These are phyloP conservation scores for Apoda limacodes DNA, from an alignment of 2,888 invertebrate species.

Conservation along the genomic window DNA sequence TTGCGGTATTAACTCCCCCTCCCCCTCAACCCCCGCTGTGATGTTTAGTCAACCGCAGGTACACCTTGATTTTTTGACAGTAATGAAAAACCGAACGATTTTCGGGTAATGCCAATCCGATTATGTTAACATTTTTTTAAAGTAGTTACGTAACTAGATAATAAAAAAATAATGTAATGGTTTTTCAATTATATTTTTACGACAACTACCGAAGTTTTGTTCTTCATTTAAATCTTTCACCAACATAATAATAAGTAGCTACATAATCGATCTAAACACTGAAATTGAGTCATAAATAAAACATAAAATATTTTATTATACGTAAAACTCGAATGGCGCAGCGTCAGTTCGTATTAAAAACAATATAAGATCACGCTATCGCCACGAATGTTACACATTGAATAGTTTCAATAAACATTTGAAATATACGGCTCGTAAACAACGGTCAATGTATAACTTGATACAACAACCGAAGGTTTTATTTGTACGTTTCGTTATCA, in stretches of 20 bases:
- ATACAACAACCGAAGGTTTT: too few relatives aligned
- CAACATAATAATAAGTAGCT: slow-evolving; percentile 18
- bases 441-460: slow-evolving; percentile 1
- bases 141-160: too few relatives aligned
- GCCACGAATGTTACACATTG: too few relatives aligned
- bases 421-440: slow-evolving; percentile 1
- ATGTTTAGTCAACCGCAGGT: slow-evolving; percentile 28
- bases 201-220: too few relatives aligned
- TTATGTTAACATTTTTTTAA: too few relatives aligned
- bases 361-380: too few relatives aligned
- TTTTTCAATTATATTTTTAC: too few relatives aligned
- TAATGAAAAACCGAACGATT: slow-evolving; percentile 32
- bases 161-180: too few relatives aligned
- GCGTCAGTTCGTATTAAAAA: slow-evolving; percentile 32
- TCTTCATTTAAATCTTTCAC: slow-evolving; percentile 8
- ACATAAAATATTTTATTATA: slow-evolving; percentile 29
- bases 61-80: slow-evolving; percentile 54
- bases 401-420: not conserved
- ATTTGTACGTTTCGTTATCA: too few relatives aligned
- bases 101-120: too few relatives aligned
- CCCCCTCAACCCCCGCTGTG: slow-evolving; percentile 23
- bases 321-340: slow-evolving; percentile 27
- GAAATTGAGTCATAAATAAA: slow-evolving; percentile 31
- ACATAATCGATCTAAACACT: slow-evolving; percentile 26
- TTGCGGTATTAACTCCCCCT: slow-evolving; percentile 21